Conservation (phyloP, 2,888 invertebrate genomes). For the Pseudococcus viburni region DNA sequence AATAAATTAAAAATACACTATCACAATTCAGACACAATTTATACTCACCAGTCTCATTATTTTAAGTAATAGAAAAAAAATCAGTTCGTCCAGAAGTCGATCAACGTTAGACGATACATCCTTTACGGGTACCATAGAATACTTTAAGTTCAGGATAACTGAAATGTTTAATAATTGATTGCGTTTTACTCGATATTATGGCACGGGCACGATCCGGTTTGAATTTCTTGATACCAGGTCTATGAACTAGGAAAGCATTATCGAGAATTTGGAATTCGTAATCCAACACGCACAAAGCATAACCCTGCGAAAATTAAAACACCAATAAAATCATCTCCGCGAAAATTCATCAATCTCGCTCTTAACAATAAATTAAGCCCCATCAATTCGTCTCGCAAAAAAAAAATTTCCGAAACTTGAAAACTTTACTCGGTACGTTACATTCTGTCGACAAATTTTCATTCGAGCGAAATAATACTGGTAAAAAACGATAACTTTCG, state of each 20-base stretch:
- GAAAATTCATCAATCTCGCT: too few relatives aligned
- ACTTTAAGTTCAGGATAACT: constrained; percentile 89
- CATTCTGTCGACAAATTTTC: neutral
- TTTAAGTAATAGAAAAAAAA: constrained; percentile 47
- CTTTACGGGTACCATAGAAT: constrained; percentile 84
- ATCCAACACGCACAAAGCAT: constrained; percentile 89
- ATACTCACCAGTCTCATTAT: constrained; percentile 64
- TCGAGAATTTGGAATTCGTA: constrained; percentile 94
- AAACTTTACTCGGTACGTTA: neutral
- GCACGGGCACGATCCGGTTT: constrained; percentile 85
- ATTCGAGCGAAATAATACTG: neutral
- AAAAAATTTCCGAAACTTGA: neutral
- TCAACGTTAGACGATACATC: constrained; percentile 82
- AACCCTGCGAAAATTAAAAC: constrained; percentile 78
- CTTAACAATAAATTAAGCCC: neutral
- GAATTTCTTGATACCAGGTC: constrained; percentile 90
- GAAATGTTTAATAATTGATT: constrained; percentile 82
- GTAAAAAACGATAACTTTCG: neutral
- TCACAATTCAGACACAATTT: neutral
- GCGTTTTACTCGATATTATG: constrained; percentile 82
- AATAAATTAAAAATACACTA: too few relatives aligned
- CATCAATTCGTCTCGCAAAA: neutral
- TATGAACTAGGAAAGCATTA: constrained; percentile 93
- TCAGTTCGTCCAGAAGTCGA: constrained; percentile 26
- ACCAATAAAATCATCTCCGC: too few relatives aligned